phyloP scores from a whole-genome alignment of 2,888 invertebrate genomes.

The Leptodirus hochenwartii region DNA sequence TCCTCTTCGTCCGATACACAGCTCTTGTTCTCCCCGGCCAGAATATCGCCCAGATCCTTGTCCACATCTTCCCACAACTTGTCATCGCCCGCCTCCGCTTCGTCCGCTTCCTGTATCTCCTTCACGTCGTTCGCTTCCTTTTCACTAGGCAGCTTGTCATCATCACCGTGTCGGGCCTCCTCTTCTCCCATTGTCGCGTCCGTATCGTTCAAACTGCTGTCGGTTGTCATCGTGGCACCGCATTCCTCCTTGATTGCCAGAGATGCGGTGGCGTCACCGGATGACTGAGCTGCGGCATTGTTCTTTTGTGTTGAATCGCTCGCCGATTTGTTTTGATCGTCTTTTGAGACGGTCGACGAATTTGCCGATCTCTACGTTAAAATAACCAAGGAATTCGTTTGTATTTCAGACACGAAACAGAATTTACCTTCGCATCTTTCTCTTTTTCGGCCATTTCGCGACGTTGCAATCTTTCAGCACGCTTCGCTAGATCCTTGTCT shows the following conservation, averaged over 20 bases:
- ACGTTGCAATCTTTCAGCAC: slow-evolving; percentile 49
- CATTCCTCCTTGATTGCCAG: too few species aligned
- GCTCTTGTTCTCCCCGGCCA: slow-evolving; percentile 40
- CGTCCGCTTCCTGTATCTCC: slow-evolving; percentile 14
- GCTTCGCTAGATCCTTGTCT: slow-evolving; percentile 51
- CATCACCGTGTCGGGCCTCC: neutral
- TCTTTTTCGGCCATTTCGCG: slow-evolving; percentile 33
- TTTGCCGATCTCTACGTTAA: too few species aligned
- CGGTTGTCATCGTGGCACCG: too few species aligned
- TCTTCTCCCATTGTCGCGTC: too few species aligned
- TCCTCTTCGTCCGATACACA: slow-evolving; percentile 29
- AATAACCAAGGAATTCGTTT: slow-evolving; percentile 1
- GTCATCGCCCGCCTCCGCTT: slow-evolving; percentile 25
- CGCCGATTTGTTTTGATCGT: too few species aligned
- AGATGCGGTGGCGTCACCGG: too few species aligned
- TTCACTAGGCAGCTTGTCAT: slow-evolving; percentile 7
- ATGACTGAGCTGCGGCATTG: too few species aligned
- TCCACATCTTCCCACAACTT: slow-evolving; percentile 69
- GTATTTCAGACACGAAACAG: slow-evolving; percentile 5
- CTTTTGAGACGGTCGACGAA: too few species aligned
- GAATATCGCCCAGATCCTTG: slow-evolving; percentile 59
- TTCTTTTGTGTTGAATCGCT: too few species aligned
- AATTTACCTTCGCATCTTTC: slow-evolving; percentile 9
- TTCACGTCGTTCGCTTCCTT: slow-evolving; percentile 16
- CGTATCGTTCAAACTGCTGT: too few species aligned